These are phyloP conservation scores for Heterotis niloticus DNA, from an alignment of 2,113 vertebrate species.

Conservation along the genomic window DNA sequence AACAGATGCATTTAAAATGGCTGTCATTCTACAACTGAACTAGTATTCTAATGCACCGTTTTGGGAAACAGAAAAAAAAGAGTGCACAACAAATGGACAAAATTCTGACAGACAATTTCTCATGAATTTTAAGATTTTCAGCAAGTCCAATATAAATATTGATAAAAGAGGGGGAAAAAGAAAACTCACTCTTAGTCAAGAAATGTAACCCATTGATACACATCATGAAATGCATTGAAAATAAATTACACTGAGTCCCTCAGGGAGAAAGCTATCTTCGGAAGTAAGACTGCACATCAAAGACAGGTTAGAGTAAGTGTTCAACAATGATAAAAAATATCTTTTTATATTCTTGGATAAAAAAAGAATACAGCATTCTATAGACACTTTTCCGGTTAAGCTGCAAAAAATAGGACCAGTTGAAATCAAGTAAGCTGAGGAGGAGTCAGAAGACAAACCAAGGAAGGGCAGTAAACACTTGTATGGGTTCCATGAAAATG, in stretches of 20 bases:
- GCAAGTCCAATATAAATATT: neutral
- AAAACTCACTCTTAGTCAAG: neutral
- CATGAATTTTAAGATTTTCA: neutral
- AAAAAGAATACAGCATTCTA: conserved; percentile 20
- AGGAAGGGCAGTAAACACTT: neutral
- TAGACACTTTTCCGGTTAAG: neutral
- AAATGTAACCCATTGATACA: neutral
- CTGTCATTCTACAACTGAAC: neutral
- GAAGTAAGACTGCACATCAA: conserved; percentile 20
- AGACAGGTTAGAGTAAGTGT: conserved; percentile 1
- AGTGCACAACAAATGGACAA: neutral
- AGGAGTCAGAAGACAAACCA: neutral
- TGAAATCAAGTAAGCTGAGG: too few relatives aligned
- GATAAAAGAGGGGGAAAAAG: neutral
- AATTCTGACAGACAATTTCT: neutral
- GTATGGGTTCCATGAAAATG: too few relatives aligned
- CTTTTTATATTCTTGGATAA: conserved; percentile 14
- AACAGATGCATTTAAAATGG: too few relatives aligned
- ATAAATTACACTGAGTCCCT: conserved; percentile 2
- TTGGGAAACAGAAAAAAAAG: neutral
- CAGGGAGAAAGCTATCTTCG: conserved; percentile 30
- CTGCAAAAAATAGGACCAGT: too few relatives aligned
- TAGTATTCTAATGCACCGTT: neutral
- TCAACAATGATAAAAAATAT: conserved; percentile 21
- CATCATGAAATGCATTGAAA: conserved; percentile 14